phyloP scores from a whole-genome alignment of 2,888 invertebrate species.

The Aplocera efformata region DNA sequence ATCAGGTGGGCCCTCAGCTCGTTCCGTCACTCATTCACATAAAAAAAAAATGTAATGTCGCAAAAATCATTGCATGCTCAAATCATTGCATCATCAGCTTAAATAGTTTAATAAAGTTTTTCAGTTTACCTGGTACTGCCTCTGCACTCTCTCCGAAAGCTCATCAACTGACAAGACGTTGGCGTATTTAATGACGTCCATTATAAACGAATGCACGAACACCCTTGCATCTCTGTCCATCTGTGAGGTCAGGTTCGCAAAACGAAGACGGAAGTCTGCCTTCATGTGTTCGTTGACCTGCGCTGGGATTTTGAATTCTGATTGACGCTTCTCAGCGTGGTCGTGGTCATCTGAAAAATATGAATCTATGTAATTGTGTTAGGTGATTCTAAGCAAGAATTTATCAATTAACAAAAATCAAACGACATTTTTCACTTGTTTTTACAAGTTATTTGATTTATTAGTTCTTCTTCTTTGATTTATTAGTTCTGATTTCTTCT shows the following conservation, averaged over 20 bases:
- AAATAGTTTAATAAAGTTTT: background rate
- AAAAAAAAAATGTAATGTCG: no score
- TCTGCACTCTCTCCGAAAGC: slow-evolving; percentile 93
- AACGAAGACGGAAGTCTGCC: slow-evolving; percentile 69
- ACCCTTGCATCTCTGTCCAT: slow-evolving; percentile 84
- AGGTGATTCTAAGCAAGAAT: no score
- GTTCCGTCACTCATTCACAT: no score
- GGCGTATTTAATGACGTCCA: slow-evolving; percentile 82
- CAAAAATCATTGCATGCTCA: no score
- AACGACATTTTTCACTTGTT: no score
- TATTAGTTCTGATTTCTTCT: no score
- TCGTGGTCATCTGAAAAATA: slow-evolving; percentile 57
- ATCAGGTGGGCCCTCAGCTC: no score
- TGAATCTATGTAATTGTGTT: background rate
- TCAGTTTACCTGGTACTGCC: slow-evolving; percentile 87
- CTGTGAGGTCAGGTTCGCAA: slow-evolving; percentile 48
- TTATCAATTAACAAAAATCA: no score
- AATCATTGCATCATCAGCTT: background rate
- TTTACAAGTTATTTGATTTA: no score
- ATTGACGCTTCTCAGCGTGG: slow-evolving; percentile 45
- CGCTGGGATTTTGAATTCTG: slow-evolving; percentile 63
- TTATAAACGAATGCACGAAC: slow-evolving; percentile 84
- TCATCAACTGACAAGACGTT: slow-evolving; percentile 87
- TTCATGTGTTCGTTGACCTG: slow-evolving; percentile 65
- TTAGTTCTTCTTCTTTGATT: no score